Percentiles rank a stretch among this genome's conserved stretches.
phyloP scores from a whole-genome alignment of 2,797 vertebrate species.

The Pitangus sulphuratus region DNA sequence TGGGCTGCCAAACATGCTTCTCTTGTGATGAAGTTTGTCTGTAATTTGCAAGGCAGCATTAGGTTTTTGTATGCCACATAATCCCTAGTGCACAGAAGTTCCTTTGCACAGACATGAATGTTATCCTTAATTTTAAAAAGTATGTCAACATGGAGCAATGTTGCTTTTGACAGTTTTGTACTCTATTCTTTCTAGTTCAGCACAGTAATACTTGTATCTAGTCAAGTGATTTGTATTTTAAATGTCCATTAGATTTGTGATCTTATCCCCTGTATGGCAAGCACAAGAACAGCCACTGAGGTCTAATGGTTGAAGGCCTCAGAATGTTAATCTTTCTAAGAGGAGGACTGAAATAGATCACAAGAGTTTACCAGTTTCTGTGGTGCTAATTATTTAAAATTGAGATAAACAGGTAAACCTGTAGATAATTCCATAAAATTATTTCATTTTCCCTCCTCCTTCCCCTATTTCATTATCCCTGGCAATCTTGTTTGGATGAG shows the following conservation, averaged over 20 bases:
- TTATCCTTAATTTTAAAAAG: neutral
- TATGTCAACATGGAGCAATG: neutral
- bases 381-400: neutral
- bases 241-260: neutral
- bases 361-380: neutral
- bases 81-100: neutral
- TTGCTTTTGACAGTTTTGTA: neutral
- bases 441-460: neutral
- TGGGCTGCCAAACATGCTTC: neutral
- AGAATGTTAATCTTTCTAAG: neutral
- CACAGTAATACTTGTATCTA: neutral
- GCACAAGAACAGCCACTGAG: neutral
- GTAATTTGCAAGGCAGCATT: neutral
- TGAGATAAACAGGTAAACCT: neutral
- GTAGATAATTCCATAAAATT: neutral
- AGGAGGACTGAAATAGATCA: neutral
- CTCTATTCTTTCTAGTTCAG: neutral
- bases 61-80: neutral
- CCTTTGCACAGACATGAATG: neutral
- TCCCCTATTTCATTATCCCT: neutral
- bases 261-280: neutral
- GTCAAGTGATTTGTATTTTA: neutral
- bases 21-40: neutral
- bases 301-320: neutral
- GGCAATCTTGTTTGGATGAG: neutral